A percentile compares a stretch with the other conserved stretches of the same genome.
These are phyloP conservation scores for Triops cancriformis DNA, from an alignment of 1,140 invertebrate species.

Conservation along the genomic window DNA sequence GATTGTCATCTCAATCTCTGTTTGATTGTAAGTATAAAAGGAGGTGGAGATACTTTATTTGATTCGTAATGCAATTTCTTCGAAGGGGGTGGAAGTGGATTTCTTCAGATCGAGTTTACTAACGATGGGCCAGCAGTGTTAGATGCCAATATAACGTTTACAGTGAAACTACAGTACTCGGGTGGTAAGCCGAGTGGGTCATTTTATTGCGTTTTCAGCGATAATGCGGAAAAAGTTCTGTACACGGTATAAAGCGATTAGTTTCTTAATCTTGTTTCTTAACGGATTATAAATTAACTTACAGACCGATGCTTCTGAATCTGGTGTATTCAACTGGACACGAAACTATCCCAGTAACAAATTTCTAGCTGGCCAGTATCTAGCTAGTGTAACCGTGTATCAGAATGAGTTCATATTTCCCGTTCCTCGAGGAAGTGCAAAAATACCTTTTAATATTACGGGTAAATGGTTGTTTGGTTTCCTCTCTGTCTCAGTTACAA, in stretches of 20 bases:
- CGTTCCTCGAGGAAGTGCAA: conserved; percentile 19
- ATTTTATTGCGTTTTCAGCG: conserved; percentile 24
- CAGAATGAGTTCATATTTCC: conserved; percentile 22
- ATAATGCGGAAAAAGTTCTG: conserved; percentile 8
- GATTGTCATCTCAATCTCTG: neutral
- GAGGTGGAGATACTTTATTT: neutral
- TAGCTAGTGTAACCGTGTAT: conserved; percentile 25
- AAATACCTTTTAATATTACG: conserved; percentile 16
- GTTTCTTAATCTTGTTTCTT: neutral
- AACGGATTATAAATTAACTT: neutral
- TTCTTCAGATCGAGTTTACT: conserved; percentile 21
- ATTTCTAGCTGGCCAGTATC: conserved; percentile 17
- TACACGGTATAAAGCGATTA: conserved; percentile 14
- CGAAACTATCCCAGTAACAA: conserved; percentile 16
- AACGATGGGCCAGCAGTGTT: conserved; percentile 26
- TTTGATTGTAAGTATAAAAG: neutral
- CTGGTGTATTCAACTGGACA: conserved; percentile 21
- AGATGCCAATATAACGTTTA: conserved; percentile 26
- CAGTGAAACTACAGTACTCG: conserved; percentile 17
- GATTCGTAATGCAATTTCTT: neutral
- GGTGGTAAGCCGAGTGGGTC: conserved; percentile 15
- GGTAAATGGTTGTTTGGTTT: too few species aligned
- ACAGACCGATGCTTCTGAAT: conserved; percentile 16
- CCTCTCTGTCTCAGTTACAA: neutral
- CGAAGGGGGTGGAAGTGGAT: neutral